Percentiles rank a stretch among this genome's conserved stretches.
Conservation (phyloP, 2,888 invertebrate genomes). For the Scotopteryx bipunctaria region DNA sequence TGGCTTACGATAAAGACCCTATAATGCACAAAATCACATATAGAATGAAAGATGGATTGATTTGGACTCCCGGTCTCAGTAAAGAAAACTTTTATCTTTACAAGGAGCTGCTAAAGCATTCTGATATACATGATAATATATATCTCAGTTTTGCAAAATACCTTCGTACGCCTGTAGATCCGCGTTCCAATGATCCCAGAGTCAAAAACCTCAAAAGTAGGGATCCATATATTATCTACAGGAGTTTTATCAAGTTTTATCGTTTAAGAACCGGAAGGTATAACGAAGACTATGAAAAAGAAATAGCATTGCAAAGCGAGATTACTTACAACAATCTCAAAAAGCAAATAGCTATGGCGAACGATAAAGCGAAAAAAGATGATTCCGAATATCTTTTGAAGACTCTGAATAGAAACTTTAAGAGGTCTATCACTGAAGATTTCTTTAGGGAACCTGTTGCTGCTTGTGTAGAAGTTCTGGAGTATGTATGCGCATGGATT, state of each 20-base stretch:
- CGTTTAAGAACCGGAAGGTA: not conserved
- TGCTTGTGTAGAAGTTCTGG: constrained; percentile 12
- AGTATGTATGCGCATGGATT: constrained; percentile 8
- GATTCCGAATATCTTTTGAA: constrained; percentile 7
- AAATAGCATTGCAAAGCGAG: not conserved
- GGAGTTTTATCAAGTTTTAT: not conserved
- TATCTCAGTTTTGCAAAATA: not conserved
- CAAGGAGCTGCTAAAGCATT: not conserved
- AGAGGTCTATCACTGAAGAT: constrained; percentile 6
- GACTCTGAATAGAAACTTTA: constrained; percentile 7
- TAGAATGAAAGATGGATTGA: not conserved
- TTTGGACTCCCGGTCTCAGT: not conserved
- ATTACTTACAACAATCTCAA: not conserved
- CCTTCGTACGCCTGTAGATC: not conserved
- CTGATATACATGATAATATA: not conserved
- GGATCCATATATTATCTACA: not conserved
- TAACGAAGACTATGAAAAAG: not conserved
- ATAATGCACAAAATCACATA: not conserved
- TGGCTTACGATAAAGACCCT: constrained; percentile 6
- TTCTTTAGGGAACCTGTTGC: constrained; percentile 20
- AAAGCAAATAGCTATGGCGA: not conserved
- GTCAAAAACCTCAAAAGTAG: not conserved
- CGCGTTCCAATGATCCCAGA: not conserved
- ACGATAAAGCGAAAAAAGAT: not conserved
- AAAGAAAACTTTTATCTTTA: not conserved